Percentiles rank a stretch among this genome's conserved stretches.
These are phyloP conservation scores for Iguana delicatissima DNA, from an alignment of 2,797 vertebrate species.

Conservation along the genomic window DNA sequence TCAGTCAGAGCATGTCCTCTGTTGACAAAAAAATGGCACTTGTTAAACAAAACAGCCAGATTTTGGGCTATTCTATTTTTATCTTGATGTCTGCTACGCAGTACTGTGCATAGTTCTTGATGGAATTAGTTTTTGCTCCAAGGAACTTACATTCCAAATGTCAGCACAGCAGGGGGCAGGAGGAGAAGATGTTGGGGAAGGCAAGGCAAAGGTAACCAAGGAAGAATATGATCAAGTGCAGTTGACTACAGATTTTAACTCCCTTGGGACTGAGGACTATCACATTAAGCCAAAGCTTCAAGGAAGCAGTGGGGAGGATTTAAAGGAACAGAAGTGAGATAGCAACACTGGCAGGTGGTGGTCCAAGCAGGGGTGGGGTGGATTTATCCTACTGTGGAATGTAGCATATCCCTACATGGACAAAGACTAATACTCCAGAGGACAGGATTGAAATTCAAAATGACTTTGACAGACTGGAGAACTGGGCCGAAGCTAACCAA, in stretches of 20 bases:
- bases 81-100: neutral
- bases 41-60: neutral
- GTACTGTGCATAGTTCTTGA: neutral
- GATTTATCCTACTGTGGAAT: no score
- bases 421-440: no score
- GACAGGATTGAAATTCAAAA: no score
- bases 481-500: no score
- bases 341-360: no score
- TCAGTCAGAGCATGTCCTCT: conserved; percentile 48
- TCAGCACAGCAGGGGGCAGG: neutral
- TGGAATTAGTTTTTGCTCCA: conserved; percentile 2
- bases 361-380: no score
- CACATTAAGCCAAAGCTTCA: neutral
- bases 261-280: neutral
- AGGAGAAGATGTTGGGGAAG: neutral
- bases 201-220: no score
- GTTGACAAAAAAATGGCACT: conserved; percentile 31
- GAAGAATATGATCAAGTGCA: neutral
- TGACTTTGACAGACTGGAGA: no score
- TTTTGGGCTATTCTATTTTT: neutral
- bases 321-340: neutral
- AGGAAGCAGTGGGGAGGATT: neutral
- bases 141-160: neutral
- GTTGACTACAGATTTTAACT: neutral
- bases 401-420: no score